Conservation (phyloP, 2,113 vertebrate species). For the Neogobius melanostomus region DNA sequence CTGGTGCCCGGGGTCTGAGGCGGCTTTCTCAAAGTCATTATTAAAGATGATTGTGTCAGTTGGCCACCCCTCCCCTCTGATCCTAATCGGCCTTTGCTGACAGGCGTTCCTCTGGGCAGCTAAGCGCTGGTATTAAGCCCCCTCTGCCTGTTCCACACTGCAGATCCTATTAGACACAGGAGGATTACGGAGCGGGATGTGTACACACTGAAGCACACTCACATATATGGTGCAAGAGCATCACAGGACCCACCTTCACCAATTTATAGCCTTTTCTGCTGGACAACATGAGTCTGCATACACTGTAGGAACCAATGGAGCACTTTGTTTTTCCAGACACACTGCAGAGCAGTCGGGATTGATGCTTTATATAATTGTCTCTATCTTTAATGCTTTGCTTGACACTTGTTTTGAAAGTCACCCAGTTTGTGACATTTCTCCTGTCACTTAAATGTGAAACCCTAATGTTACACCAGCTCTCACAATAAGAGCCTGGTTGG, state of each 20-base stretch:
- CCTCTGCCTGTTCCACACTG: slow-evolving; percentile 75
- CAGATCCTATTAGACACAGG: slow-evolving; percentile 79
- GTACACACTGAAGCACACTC: slow-evolving; percentile 42
- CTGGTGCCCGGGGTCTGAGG: slow-evolving; percentile 42
- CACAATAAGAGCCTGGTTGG: slow-evolving; percentile 37
- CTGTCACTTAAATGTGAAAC: slow-evolving; percentile 3
- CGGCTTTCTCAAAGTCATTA: slow-evolving; percentile 75
- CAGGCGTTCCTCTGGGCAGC: slow-evolving; percentile 75
- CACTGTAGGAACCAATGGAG: background rate
- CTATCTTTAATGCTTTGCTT: background rate
- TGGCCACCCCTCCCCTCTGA: slow-evolving; percentile 67
- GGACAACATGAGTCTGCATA: background rate
- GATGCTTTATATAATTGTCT: background rate
- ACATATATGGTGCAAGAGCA: slow-evolving; percentile 52
- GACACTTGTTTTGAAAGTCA: slow-evolving; percentile 17
- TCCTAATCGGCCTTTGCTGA: slow-evolving; percentile 78
- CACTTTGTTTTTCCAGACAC: slow-evolving; percentile 3
- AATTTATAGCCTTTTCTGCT: slow-evolving; percentile 33
- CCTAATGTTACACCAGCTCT: slow-evolving; percentile 10
- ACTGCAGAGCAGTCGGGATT: background rate
- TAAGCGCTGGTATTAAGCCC: slow-evolving; percentile 75
- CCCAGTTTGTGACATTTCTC: slow-evolving; percentile 6
- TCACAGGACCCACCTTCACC: slow-evolving; percentile 44
- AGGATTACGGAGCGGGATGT: slow-evolving; percentile 64
- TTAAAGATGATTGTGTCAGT: slow-evolving; percentile 77